Conservation (phyloP, 2,888 invertebrate species). For the Trachelus iudaicus region DNA sequence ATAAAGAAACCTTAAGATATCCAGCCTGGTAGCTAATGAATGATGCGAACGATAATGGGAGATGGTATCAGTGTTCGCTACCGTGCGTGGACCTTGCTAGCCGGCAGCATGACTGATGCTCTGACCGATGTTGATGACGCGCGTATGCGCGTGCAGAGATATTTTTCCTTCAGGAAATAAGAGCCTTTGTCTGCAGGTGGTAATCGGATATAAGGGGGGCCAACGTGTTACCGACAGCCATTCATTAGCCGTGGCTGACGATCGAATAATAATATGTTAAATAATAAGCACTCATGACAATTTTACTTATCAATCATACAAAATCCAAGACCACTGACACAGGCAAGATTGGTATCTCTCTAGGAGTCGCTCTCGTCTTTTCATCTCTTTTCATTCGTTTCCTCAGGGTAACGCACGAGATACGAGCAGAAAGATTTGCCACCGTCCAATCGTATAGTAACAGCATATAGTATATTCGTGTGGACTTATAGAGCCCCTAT, state of each 20-base stretch:
- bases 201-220: slow-evolving; percentile 1
- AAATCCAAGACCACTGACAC: not conserved
- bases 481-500: not conserved
- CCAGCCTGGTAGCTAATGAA: slow-evolving; percentile 44
- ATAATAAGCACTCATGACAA: not conserved
- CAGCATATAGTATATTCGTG: not conserved
- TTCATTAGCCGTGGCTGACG: not conserved
- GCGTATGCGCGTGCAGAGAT: slow-evolving; percentile 18
- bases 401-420: not conserved
- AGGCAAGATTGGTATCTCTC: not conserved
- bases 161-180: slow-evolving; percentile 3
- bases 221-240: not conserved
- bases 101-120: slow-evolving; percentile 13
- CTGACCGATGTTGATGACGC: slow-evolving; percentile 20
- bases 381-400: not conserved
- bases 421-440: not conserved
- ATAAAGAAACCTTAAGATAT: slow-evolving; percentile 41
- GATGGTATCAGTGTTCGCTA: slow-evolving; percentile 40
- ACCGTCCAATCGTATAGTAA: not conserved
- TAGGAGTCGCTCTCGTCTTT: not conserved
- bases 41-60: slow-evolving; percentile 51
- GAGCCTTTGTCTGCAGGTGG: slow-evolving; percentile 4
- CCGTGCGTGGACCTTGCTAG: slow-evolving; percentile 12
- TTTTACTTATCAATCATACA: not conserved
- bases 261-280: not conserved